Conservation (phyloP, 2,888 invertebrate genomes). For the Drosophila dives region DNA sequence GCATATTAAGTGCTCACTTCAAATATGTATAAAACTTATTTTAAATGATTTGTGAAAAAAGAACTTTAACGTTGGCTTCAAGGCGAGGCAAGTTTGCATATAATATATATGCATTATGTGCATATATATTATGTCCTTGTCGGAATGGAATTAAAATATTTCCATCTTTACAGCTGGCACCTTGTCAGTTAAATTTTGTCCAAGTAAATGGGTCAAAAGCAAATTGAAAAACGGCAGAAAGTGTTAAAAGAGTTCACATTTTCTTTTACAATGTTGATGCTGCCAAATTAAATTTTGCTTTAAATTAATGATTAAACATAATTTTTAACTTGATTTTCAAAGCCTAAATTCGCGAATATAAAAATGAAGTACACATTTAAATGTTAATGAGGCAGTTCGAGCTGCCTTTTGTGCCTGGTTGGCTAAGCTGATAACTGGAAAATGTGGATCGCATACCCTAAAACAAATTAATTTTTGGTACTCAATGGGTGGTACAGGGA, state of each 20-base stretch:
- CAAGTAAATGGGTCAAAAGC: neutral
- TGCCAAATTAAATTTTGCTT: neutral
- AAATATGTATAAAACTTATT: conserved; percentile 25
- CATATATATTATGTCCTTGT: neutral
- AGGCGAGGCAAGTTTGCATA: neutral
- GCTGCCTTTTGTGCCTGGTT: conserved; percentile 20
- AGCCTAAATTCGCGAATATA: neutral
- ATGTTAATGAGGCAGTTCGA: neutral
- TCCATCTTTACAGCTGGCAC: too few species aligned
- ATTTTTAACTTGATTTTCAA: neutral
- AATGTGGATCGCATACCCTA: conserved; percentile 14
- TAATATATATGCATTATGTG: neutral
- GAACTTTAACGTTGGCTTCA: neutral
- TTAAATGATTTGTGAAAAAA: neutral
- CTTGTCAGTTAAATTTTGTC: neutral
- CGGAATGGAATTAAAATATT: neutral
- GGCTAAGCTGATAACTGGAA: conserved; percentile 10
- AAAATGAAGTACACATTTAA: conserved; percentile 20
- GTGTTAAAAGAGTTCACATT: neutral
- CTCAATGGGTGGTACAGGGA: conserved; percentile 27
- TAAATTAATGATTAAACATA: neutral
- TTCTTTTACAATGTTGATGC: neutral
- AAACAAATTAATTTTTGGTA: conserved; percentile 42
- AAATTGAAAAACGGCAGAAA: neutral
- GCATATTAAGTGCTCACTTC: conserved; percentile 17